A percentile compares a stretch with the other conserved stretches of the same genome.
Evolutionary conservation across 2,888 invertebrate species (phyloP).

Genomic region (Harpalus rufipes): DNA sequence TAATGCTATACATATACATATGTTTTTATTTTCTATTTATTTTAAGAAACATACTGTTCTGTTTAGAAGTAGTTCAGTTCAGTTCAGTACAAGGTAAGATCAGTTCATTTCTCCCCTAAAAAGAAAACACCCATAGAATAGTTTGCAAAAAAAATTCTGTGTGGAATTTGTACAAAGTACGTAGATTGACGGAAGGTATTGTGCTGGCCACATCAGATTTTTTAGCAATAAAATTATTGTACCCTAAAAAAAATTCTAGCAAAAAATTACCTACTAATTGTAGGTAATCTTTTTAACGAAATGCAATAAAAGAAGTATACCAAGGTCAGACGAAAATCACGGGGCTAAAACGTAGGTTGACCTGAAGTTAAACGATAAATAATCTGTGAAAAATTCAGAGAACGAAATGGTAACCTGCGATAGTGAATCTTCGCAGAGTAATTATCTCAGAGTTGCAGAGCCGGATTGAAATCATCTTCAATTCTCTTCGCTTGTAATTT

Average conservation of each 20-base stretch:
- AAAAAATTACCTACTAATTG: background rate
- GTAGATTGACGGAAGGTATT: too few relatives aligned
- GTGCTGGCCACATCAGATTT: too few relatives aligned
- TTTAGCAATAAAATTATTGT: conserved; percentile 1
- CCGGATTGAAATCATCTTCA: background rate
- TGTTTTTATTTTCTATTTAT: too few relatives aligned
- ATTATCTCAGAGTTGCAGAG: conserved; percentile 6
- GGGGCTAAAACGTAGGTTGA: conserved; percentile 11
- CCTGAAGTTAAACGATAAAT: background rate
- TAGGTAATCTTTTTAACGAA: background rate
- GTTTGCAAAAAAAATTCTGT: too few relatives aligned
- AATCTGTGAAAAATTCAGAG: conserved; percentile 13
- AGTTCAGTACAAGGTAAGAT: too few relatives aligned
- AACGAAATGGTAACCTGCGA: conserved; percentile 58
- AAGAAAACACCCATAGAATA: too few relatives aligned
- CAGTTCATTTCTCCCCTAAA: too few relatives aligned
- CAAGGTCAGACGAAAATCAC: conserved; percentile 43
- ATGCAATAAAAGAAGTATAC: conserved; percentile 46
- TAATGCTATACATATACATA: too few relatives aligned
- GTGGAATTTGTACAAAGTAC: too few relatives aligned
- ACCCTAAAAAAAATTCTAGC: background rate
- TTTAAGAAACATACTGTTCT: too few relatives aligned
- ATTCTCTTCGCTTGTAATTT: background rate
- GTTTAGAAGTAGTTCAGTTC: too few relatives aligned
- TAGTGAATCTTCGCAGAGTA: conserved; percentile 14